These are phyloP conservation scores for Clarias platycephalus DNA, from an alignment of 2,797 vertebrate genomes.

Conservation along the genomic window DNA sequence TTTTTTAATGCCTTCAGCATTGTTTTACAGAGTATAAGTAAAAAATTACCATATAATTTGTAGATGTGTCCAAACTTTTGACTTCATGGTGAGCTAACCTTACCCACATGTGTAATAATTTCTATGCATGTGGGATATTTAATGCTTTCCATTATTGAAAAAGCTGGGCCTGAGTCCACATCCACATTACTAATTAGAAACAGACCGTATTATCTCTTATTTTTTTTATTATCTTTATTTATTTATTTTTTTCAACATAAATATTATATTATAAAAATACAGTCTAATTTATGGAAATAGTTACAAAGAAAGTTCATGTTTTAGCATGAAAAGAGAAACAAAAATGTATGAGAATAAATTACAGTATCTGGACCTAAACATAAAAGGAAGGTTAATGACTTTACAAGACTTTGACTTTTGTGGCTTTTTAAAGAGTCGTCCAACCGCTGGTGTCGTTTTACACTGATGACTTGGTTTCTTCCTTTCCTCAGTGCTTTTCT, in stretches of 20 bases:
- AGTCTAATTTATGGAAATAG: neutral
- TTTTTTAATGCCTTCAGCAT: no score
- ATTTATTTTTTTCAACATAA: no score
- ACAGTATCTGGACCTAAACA: neutral
- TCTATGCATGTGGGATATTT: neutral
- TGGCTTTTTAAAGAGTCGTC: conserved; percentile 21
- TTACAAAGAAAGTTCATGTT: neutral
- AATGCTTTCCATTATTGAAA: neutral
- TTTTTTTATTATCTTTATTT: neutral
- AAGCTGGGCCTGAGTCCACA: neutral
- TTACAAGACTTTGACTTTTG: neutral
- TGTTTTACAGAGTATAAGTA: no score
- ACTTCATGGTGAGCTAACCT: neutral
- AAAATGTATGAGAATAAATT: neutral
- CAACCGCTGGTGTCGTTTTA: conserved; percentile 21
- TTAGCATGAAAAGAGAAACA: no score
- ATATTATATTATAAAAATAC: neutral
- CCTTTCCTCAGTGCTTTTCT: conserved; percentile 14
- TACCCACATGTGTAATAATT: neutral
- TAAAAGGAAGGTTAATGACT: conserved; percentile 12
- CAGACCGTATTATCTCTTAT: neutral
- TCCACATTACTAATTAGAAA: neutral
- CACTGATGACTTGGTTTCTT: conserved; percentile 7
- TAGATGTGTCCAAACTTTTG: no score
- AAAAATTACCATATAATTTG: no score